Evolutionary conservation across 2,888 invertebrate genomes (phyloP), one percentile per base, ranked within the genome.

Genomic region (Phengaris alcon): DNA sequence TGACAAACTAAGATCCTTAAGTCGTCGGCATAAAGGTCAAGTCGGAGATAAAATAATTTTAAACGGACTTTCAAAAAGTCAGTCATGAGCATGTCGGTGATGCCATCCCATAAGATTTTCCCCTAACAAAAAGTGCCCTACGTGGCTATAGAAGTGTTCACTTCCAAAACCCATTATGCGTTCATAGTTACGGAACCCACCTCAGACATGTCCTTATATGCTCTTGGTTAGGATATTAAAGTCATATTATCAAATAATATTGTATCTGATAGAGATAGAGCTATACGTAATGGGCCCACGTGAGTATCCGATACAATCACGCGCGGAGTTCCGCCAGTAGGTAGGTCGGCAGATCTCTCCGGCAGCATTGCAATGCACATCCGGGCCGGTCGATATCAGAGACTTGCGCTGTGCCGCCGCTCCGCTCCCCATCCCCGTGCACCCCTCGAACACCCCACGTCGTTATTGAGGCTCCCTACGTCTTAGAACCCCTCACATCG

Each of bases 341-440:
- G 86, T 87, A 84, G 85, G 85, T 84, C 86, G 88, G 81, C 82
- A 84, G 90, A 89, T 90, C 88, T 89, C 89, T 87, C 87, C 84
- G 85, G 77, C 87, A 84, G 86, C 85, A 87, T 87, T 85, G 89
- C 90, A 84, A 87, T 90, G 91, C 91, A 91, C 88, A 91, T 90
- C 91, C 91, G 91, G 90, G 88, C 86, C 90, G 92, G 92, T 93
- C 93, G 93, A 92, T 93, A 93, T 88, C 83, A 84, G 82, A 84
- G 92, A 92, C 89, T 91, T 93, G 92, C 92, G 92, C 92, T 87
- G 83, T 89, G 81, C 85, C 86, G 86, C 81, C 85, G 84, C 86
- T 84, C 83, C 85, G 84, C 86, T 84, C 83, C 87, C 87, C 86
- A 79, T 78, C 83, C 73, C 85, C 86, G 86, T 86, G 83, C 88